A percentile compares a stretch with the other conserved stretches of the same genome.
These are phyloP conservation scores for Ommatoiulus sabulosus DNA, from an alignment of 2,888 invertebrate genomes.

Conservation along the genomic window DNA sequence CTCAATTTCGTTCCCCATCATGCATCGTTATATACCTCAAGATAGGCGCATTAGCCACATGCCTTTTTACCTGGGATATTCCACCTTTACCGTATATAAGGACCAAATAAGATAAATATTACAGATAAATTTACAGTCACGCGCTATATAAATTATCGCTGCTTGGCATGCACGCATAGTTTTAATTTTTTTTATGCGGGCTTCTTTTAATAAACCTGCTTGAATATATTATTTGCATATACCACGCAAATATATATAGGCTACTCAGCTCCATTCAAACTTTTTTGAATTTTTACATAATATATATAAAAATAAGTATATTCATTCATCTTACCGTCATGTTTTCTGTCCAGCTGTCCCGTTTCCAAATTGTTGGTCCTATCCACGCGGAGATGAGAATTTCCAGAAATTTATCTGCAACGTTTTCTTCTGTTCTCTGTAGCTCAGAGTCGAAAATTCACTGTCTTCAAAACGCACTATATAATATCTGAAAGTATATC, in stretches of 20 bases:
- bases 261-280: neutral
- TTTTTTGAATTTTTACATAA: neutral
- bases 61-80: neutral
- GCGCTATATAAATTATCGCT: neutral
- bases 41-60: neutral
- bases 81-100: neutral
- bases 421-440: neutral
- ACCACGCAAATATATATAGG: neutral
- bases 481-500: neutral
- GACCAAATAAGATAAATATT: neutral
- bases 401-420: conserved; percentile 3
- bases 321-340: conserved; percentile 44
- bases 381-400: neutral
- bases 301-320: neutral
- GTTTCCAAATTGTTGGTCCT: neutral
- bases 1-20: conserved; percentile 25
- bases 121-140: neutral
- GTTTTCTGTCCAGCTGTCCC: conserved; percentile 10
- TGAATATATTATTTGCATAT: neutral
- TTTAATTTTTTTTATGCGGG: neutral
- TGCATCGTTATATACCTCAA: neutral
- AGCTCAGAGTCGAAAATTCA: neutral
- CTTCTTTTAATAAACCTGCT: neutral
- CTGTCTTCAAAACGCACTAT: neutral
- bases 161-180: neutral